These are phyloP conservation scores for Dascyllus trimaculatus DNA, from an alignment of 2,113 vertebrate genomes.

Conservation along the genomic window DNA sequence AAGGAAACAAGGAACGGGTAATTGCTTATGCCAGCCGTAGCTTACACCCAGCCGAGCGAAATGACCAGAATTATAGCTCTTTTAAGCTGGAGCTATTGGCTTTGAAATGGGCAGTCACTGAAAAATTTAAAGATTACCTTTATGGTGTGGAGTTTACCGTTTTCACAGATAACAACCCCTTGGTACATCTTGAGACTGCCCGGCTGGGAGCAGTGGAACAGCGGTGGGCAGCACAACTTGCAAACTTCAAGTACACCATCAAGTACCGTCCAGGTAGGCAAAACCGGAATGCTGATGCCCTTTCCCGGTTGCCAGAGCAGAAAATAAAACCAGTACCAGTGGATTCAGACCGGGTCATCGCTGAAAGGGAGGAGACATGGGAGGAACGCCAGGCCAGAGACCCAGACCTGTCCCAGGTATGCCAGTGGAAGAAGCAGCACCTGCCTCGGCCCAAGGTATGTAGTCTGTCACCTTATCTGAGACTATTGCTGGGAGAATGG, in stretches of 20 bases:
- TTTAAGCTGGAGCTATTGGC: conserved; percentile 18
- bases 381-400: no score
- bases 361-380: no score
- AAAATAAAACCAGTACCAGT: no score
- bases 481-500: no score
- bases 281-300: no score
- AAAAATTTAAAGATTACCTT: conserved; percentile 29
- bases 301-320: no score
- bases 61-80: conserved; percentile 29
- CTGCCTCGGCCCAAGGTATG: no score
- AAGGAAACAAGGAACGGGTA: background rate
- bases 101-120: background rate
- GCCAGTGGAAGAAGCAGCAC: no score
- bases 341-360: no score
- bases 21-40: background rate
- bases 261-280: no score
- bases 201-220: conserved; percentile 12
- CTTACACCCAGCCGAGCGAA: background rate
- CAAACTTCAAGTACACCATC: background rate
- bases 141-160: conserved; percentile 1
- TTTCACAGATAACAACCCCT: background rate
- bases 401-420: no score
- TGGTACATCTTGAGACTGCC: background rate
- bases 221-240: background rate
- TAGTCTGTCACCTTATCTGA: no score